Percentiles rank a stretch among this genome's conserved stretches.
Conservation (phyloP, 2,888 invertebrate species). For the Diplazon laetatorius region DNA sequence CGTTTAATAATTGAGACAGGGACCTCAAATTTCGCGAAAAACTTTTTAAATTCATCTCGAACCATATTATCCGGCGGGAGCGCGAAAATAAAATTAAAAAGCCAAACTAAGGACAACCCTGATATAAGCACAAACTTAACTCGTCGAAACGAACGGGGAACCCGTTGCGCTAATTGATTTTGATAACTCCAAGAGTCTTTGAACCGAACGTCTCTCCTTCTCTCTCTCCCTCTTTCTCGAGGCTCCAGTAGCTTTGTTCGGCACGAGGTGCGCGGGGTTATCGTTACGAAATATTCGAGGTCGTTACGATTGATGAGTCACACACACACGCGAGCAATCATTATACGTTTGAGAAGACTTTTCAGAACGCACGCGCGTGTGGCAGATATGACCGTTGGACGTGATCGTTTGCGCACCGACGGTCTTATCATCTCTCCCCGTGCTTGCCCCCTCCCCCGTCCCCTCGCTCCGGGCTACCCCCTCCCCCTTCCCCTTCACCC, state of each 20-base stretch:
- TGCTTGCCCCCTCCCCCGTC: conserved; percentile 2
- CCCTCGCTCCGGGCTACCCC: not conserved
- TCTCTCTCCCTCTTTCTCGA: no score
- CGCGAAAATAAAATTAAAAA: no score
- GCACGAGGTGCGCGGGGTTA: conserved; percentile 10
- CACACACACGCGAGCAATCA: not conserved
- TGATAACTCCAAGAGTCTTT: conserved; percentile 20
- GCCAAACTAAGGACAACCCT: no score
- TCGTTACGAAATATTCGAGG: conserved; percentile 30
- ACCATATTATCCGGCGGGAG: no score
- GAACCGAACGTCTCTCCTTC: conserved; percentile 26
- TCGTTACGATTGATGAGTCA: conserved; percentile 42
- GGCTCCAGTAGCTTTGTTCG: no score
- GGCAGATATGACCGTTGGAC: conserved; percentile 1
- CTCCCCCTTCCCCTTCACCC: not conserved
- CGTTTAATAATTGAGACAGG: no score
- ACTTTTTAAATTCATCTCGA: no score
- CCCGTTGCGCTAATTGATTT: conserved; percentile 43
- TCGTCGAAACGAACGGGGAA: conserved; percentile 34
- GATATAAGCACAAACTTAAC: no score
- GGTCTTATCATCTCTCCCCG: conserved; percentile 1
- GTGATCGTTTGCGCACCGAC: conserved; percentile 22
- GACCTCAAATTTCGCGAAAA: no score
- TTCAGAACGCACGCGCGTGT: conserved; percentile 8
- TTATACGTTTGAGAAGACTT: not conserved